A percentile compares a stretch with the other conserved stretches of the same genome.
phyloP scores from a whole-genome alignment of 1,140 invertebrate species.

The Aphelenchoides avenae region DNA sequence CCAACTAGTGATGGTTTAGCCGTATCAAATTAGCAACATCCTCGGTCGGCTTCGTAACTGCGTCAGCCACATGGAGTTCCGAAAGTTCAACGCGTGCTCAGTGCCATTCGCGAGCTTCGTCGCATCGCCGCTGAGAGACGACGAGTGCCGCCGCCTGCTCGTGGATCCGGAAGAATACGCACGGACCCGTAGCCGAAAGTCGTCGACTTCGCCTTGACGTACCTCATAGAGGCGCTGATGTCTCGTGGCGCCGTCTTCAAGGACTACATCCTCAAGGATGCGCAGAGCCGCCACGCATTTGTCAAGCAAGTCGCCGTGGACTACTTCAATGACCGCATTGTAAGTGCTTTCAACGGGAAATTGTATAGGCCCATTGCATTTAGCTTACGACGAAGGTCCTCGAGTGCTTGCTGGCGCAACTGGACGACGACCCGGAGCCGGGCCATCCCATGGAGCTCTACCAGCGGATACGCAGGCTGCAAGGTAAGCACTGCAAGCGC shows the following conservation, averaged over 20 bases:
- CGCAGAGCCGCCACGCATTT: too few relatives aligned
- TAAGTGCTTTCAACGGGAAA: too few relatives aligned
- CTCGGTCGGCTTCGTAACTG: too few relatives aligned
- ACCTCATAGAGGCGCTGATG: constrained; percentile 8
- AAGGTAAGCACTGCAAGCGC: too few relatives aligned
- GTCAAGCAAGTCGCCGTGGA: too few relatives aligned
- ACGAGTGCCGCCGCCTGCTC: not conserved
- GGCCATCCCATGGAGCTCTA: not conserved
- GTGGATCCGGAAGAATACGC: not conserved
- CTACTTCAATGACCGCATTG: too few relatives aligned
- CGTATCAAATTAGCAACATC: too few relatives aligned
- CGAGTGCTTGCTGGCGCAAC: not conserved
- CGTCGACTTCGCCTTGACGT: constrained; percentile 1
- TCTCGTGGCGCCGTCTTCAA: constrained; percentile 6
- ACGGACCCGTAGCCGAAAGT: not conserved
- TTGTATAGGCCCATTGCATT: too few relatives aligned
- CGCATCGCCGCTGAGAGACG: not conserved
- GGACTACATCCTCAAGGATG: not conserved
- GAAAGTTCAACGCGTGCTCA: constrained; percentile 3
- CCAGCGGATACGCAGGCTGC: not conserved
- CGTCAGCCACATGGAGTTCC: constrained; percentile 10
- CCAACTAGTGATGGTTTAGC: constrained; percentile 5
- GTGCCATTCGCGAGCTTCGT: not conserved
- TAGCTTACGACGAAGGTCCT: constrained; percentile 1
- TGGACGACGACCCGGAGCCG: constrained; percentile 9